Percentiles rank a stretch among this genome's conserved stretches.
These are phyloP conservation scores for Fissipunctia ypsillon DNA, from an alignment of 2,888 invertebrate species.

Conservation along the genomic window DNA sequence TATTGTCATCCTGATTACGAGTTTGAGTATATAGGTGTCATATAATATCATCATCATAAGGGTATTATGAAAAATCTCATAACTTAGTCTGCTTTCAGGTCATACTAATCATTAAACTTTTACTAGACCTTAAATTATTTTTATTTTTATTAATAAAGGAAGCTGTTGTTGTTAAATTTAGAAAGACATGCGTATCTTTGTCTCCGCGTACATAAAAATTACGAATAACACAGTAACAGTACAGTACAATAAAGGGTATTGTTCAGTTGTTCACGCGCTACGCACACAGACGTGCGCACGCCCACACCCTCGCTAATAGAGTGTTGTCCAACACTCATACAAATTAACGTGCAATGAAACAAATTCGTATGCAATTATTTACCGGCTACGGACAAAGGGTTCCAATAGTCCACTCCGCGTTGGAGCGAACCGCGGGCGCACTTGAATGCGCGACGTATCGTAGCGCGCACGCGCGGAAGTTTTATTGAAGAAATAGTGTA, in stretches of 20 bases:
- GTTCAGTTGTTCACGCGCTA: constrained; percentile 68
- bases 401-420: constrained; percentile 65
- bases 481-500: constrained; percentile 62
- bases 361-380: constrained; percentile 78
- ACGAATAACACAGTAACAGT: constrained; percentile 39
- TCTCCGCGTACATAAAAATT: constrained; percentile 35
- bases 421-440: constrained; percentile 78
- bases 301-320: constrained; percentile 52
- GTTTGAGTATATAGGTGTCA: neutral
- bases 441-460: constrained; percentile 75
- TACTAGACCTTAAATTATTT: neutral
- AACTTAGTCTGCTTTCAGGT: neutral
- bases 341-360: constrained; percentile 75
- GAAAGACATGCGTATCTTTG: constrained; percentile 59
- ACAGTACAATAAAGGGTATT: constrained; percentile 71
- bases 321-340: constrained; percentile 71
- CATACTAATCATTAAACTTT: no score
- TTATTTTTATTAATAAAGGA: neutral
- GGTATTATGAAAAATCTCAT: no score
- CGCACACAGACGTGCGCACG: constrained; percentile 48
- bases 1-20: neutral
- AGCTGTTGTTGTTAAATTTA: constrained; percentile 26
- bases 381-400: constrained; percentile 78
- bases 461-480: constrained; percentile 77
- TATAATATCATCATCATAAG: neutral